A percentile compares a stretch with the other conserved stretches of the same genome.
Evolutionary conservation across 2,888 invertebrate genomes (phyloP).

Genomic region (Sminthurides aquaticus): DNA sequence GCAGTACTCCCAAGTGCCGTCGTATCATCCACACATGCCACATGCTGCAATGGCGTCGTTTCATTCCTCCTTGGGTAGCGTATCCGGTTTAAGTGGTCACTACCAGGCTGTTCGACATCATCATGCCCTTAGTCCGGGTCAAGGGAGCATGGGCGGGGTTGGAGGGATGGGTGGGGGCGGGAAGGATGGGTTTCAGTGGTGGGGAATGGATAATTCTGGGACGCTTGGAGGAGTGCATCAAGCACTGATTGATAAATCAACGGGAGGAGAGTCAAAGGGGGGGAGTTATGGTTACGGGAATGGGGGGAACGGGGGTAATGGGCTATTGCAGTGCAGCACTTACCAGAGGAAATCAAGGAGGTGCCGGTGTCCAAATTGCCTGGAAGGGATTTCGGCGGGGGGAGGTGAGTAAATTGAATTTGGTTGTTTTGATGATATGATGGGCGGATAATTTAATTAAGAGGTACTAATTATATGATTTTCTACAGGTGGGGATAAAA

Average conservation of each 20-base stretch:
- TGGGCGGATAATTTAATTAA: neutral
- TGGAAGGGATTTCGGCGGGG: conserved; percentile 36
- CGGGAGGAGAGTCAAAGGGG: conserved; percentile 12
- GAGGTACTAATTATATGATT: conserved; percentile 19
- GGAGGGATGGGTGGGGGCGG: conserved; percentile 22
- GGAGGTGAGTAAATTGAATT: conserved; percentile 28
- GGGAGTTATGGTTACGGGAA: neutral
- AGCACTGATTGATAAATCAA: conserved; percentile 9
- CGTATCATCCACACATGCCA: conserved; percentile 26
- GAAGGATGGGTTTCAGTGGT: conserved; percentile 41
- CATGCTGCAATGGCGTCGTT: conserved; percentile 30
- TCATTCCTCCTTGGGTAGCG: conserved; percentile 37
- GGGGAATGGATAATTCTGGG: conserved; percentile 25
- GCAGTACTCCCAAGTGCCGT: conserved; percentile 25
- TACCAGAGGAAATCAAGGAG: conserved; percentile 38
- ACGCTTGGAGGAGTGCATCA: neutral
- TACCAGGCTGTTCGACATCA: conserved; percentile 13
- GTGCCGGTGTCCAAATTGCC: conserved; percentile 43
- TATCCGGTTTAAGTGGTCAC: conserved; percentile 32
- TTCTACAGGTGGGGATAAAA: conserved; percentile 36
- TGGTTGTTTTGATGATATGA: neutral
- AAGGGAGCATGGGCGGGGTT: conserved; percentile 17
- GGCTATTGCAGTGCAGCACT: conserved; percentile 20
- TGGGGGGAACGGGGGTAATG: neutral
- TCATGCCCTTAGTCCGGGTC: conserved; percentile 12